Base-by-base conservation (phyloP, 2,888 invertebrate species). In the Dryobota labecula region DNA sequence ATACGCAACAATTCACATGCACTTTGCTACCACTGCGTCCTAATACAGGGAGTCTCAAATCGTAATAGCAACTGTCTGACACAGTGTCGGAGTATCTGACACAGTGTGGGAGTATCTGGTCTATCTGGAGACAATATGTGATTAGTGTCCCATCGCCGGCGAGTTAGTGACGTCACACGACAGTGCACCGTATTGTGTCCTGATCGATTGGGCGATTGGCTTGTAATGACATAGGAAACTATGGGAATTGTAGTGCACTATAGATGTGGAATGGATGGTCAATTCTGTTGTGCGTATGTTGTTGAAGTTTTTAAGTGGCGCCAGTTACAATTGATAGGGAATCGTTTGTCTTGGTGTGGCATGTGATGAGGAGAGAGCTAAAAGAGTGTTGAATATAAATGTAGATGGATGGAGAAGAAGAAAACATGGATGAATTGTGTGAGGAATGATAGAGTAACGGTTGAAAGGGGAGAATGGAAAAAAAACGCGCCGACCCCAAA, bases 91-190 rank as follows among this genome's bases (percentile, higher is more conserved):
- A 27, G 6, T 41, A 36, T 47, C 61, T 53, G 71, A 57, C 45
- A 41, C 43, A 70, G 60, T 70, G 71, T 73, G 70, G 33, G 18
- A 36, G 13, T 38, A 51, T 49, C 20, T n/a, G n/a, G n/a, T n/a
- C 38, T 41, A 27, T 36, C 70, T 57, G 57, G 15, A 43, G 56
- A 76, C 73, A 78, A 73, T 78, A 71, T 73, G 70, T 73, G 75
- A 75, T 83, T 78, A 83, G 61, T 51, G 47, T 54, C 27, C 58
- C 71, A 81, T 70, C 70, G 54, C 68, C 57, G 70, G 58, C 36
- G 33, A 38, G 58, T 36, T 20, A 43, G 70, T 64, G 80, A 70
- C 66, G 75, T 78, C 65, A 73, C 47, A n/a, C 36, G 63, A 43
- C 53, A 41, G 15, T 45, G 66, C 62, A 57, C 45, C 66, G 63